Base-by-base conservation (phyloP, 2,888 invertebrate species). In the Nemotelus nigrinus region DNA sequence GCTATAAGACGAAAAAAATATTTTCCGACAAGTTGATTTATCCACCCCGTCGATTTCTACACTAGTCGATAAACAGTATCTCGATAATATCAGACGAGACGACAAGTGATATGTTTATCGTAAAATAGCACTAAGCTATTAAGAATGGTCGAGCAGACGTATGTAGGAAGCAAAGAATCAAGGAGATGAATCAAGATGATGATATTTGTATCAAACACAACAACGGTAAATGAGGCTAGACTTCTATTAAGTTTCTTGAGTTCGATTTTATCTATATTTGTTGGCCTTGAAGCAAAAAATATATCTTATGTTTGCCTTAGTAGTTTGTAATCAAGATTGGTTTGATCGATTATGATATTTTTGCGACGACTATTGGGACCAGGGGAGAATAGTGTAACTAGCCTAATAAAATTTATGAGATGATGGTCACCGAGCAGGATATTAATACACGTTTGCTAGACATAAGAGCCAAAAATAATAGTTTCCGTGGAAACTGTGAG, bases 291-390 rank as follows among this genome's bases (percentile, higher is more conserved):
- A 25, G 25, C 48, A 48, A 25, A 48, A 48, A 50, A 25, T 68
- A 43, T 25, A 25, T 25, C 44, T 39, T 10, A 48, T 48, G 67
- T 50, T 68, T 47, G 47, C 67, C 48, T 68, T 25, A 25, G 25
- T 68, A 68, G 50, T n/a, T 68, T 68, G 67, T 68, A 68, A 68
- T 68, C 67, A 48, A 68, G 48, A 8, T 50, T 48, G 48, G 48
- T 25, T 50, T 68, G 67, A 68, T 68, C 50, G 67, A 68, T 68
- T 68, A 68, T 68, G 67, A 68, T 68, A 68, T 25, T 68, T 60
- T 68, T 68, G 48, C 50, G 48, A 68, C 44, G 50, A 50, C 50
- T 50, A 68, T 68, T 68, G 67, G 39, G 48, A 39, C 50, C 67
- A 50, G 39, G 67, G 67, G 67, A 68, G 48, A 50, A 48, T 48